Evolutionary conservation across 1,140 invertebrate genomes (phyloP).

Genomic region (Drosophila kepulauana): DNA sequence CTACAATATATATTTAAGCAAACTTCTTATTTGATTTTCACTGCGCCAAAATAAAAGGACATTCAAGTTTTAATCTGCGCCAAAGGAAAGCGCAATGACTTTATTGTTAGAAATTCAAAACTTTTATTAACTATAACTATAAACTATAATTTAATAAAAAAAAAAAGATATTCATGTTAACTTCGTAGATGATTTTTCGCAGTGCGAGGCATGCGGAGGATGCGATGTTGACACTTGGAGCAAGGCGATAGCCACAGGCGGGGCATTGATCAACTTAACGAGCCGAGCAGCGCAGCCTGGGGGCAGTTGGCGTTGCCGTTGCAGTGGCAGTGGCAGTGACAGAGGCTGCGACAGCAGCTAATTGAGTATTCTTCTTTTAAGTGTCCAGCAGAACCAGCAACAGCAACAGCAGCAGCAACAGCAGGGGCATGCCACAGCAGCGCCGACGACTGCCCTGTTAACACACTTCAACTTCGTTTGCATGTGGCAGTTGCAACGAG

Average conservation of each 20-base stretch:
- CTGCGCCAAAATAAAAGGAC: too few relatives aligned
- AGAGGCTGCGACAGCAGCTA: slow-evolving; percentile 46
- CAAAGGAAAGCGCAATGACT: too few relatives aligned
- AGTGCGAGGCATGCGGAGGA: slow-evolving; percentile 24
- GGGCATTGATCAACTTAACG: slow-evolving; percentile 57
- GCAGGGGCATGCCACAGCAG: slow-evolving; percentile 28
- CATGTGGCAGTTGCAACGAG: slow-evolving; percentile 39
- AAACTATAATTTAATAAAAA: background rate
- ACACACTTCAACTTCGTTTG: slow-evolving; percentile 63
- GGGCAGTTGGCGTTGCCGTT: background rate
- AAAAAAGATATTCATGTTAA: background rate
- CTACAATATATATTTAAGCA: too few relatives aligned
- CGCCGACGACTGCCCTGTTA: slow-evolving; percentile 22
- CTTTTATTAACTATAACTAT: background rate
- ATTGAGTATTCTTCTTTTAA: slow-evolving; percentile 79
- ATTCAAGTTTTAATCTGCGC: too few relatives aligned
- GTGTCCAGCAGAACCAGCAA: slow-evolving; percentile 48
- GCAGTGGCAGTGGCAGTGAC: background rate
- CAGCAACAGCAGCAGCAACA: slow-evolving; percentile 19
- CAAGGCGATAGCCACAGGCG: slow-evolving; percentile 38
- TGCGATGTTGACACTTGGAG: slow-evolving; percentile 47
- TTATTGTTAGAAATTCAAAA: background rate
- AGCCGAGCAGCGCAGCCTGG: slow-evolving; percentile 23
- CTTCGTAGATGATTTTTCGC: background rate
- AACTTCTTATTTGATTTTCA: too few relatives aligned